Evolutionary conservation across 2,797 vertebrate species (phyloP).

Genomic region (Rachycentron canadum): DNA sequence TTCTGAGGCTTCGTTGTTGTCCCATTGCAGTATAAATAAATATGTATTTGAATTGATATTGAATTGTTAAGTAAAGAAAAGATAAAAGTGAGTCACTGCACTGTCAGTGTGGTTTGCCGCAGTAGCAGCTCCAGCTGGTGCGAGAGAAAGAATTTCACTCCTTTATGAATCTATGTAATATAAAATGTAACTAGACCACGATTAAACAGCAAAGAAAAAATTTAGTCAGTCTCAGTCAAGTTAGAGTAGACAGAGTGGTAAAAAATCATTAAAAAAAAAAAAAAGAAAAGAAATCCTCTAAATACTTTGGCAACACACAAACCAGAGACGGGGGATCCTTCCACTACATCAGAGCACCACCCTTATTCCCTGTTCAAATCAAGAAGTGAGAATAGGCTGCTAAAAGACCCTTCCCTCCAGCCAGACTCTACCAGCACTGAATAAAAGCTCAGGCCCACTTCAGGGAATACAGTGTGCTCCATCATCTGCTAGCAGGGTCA

Average conservation of each 20-base stretch:
- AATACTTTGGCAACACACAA: constrained; percentile 46
- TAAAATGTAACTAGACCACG: constrained; percentile 67
- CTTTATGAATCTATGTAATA: constrained; percentile 40
- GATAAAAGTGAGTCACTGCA: constrained; percentile 5
- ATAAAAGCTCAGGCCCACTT: constrained; percentile 64
- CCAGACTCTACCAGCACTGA: constrained; percentile 46
- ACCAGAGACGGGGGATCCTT: constrained; percentile 35
- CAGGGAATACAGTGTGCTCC: constrained; percentile 70
- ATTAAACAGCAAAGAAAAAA: constrained; percentile 48
- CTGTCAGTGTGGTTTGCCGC: constrained; percentile 21
- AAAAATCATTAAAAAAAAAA: not conserved
- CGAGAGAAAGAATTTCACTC: constrained; percentile 20
- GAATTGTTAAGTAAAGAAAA: constrained; percentile 19
- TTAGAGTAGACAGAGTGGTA: constrained; percentile 23
- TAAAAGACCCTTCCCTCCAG: constrained; percentile 67
- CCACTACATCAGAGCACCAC: constrained; percentile 39
- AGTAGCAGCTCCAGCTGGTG: constrained; percentile 6
- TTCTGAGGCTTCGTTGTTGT: no score
- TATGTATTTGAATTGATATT: constrained; percentile 26
- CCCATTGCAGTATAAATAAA: constrained; percentile 33
- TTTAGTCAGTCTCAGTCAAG: no score
- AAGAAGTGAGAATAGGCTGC: constrained; percentile 69
- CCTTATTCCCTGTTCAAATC: constrained; percentile 74
- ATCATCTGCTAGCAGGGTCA: constrained; percentile 76
- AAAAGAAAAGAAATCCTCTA: not conserved